These are phyloP conservation scores for Strix aluco DNA, from an alignment of 2,113 vertebrate genomes.

Conservation along the genomic window DNA sequence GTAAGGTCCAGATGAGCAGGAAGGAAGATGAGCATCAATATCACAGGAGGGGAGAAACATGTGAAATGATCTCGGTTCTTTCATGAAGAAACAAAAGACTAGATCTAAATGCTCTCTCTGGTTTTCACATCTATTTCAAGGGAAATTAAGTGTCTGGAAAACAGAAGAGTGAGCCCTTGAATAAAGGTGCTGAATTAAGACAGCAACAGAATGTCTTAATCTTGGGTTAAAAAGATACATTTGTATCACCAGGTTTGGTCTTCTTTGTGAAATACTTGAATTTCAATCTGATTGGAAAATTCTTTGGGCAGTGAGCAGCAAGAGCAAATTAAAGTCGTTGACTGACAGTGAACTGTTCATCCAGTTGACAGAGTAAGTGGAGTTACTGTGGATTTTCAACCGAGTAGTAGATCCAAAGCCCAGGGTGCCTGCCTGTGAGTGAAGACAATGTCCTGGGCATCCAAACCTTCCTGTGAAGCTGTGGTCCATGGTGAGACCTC, in stretches of 20 bases:
- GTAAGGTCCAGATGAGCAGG: not conserved
- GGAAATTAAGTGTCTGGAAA: not conserved
- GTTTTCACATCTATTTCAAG: not conserved
- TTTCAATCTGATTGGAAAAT: not conserved
- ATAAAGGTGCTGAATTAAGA: not conserved
- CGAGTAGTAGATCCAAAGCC: fast-evolving
- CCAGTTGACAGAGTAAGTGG: fast-evolving
- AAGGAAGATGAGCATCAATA: conserved; percentile 27
- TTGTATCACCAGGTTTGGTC: not conserved
- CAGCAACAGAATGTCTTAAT: not conserved
- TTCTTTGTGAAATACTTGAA: not conserved
- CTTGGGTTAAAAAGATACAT: not conserved
- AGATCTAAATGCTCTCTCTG: not conserved
- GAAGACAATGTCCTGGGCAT: not conserved
- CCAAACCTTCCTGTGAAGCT: not conserved
- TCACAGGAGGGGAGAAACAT: not conserved
- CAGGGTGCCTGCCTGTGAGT: not conserved
- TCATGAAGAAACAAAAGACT: not conserved
- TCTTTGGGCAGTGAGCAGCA: not conserved
- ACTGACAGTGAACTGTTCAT: not conserved
- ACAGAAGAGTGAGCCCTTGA: not conserved
- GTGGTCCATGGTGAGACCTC: not conserved
- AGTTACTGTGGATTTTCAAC: not conserved
- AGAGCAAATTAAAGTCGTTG: fast-evolving
- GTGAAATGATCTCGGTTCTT: not conserved